Conservation (phyloP, 2,113 vertebrate species). For the Leptosomus discolor region DNA sequence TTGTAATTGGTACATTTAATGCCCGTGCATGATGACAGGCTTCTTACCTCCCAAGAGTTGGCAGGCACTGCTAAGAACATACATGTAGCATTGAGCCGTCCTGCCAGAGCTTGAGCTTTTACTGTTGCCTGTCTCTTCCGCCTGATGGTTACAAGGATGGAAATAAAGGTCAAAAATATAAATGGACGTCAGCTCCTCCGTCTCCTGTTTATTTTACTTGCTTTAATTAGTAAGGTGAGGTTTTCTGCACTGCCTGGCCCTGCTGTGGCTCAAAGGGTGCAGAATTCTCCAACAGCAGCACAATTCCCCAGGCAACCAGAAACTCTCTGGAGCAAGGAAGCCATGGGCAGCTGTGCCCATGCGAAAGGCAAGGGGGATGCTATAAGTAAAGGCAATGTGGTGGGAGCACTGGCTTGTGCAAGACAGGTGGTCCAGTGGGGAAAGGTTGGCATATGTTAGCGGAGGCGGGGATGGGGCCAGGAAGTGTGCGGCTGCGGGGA, state of each 20-base stretch:
- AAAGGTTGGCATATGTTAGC: neutral
- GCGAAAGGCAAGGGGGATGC: neutral
- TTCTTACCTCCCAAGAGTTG: neutral
- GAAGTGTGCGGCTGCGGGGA: neutral
- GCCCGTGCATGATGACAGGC: neutral
- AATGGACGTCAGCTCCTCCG: neutral
- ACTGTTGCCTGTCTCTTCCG: accelerated
- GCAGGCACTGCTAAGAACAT: neutral
- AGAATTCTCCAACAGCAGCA: neutral
- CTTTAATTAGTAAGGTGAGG: neutral
- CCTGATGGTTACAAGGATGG: neutral
- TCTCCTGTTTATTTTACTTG: neutral
- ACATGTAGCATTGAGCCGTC: accelerated
- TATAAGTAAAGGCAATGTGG: neutral
- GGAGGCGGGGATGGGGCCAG: neutral
- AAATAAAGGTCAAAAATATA: neutral
- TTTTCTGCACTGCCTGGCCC: neutral
- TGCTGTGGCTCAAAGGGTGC: neutral
- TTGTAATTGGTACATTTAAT: neutral
- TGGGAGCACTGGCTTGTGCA: neutral
- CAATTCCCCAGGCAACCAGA: neutral
- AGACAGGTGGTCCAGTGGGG: neutral
- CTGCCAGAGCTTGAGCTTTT: neutral
- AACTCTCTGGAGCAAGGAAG: neutral
- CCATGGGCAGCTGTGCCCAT: neutral